Evolutionary conservation across 2,797 vertebrate genomes (phyloP).

Genomic region (Microhierax caerulescens): DNA sequence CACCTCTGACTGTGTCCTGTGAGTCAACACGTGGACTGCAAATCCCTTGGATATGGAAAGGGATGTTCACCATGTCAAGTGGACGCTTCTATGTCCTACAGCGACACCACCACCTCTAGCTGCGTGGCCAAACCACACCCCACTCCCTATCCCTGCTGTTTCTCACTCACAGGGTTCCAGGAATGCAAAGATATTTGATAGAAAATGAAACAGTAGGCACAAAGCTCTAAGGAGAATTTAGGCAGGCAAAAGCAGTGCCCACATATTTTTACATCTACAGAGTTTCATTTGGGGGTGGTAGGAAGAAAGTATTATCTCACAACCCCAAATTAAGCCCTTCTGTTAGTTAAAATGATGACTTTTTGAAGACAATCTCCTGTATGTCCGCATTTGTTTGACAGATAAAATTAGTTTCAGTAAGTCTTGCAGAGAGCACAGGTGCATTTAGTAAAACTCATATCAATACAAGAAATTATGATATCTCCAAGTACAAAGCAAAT

Average conservation of each 20-base stretch:
- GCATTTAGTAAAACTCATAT: background rate
- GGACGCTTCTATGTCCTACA: background rate
- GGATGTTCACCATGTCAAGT: background rate
- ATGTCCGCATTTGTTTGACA: background rate
- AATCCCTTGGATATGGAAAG: background rate
- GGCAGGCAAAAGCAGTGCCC: background rate
- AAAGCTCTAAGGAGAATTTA: background rate
- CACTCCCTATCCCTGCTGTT: background rate
- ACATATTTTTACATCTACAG: background rate
- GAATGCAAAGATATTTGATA: background rate
- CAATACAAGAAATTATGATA: background rate
- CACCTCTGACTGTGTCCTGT: background rate
- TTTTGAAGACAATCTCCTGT: background rate
- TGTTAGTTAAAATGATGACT: background rate
- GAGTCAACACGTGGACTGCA: accelerated
- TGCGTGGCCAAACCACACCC: background rate
- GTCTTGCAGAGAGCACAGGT: background rate
- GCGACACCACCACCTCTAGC: background rate
- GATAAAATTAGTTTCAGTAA: background rate
- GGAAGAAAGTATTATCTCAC: background rate
- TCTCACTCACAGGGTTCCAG: background rate
- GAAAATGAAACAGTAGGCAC: background rate
- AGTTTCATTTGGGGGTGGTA: background rate
- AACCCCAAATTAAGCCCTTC: background rate
- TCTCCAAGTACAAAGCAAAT: background rate